These are phyloP conservation scores for Vannuccia rotundouncinata DNA, from an alignment of 2,888 invertebrate species.

Conservation along the genomic window DNA sequence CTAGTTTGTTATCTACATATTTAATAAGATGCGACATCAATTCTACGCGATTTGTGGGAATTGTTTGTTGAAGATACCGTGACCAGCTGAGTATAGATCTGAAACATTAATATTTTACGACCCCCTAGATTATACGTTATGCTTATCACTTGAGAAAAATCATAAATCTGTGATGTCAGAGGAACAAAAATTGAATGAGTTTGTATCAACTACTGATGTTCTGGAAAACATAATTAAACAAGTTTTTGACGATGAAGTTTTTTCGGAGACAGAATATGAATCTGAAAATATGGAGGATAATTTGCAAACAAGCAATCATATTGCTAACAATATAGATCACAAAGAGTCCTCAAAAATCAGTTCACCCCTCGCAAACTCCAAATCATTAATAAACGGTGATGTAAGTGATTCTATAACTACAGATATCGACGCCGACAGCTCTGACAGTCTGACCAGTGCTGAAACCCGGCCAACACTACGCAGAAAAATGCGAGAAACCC, in stretches of 20 bases:
- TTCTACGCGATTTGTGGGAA: neutral
- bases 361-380: no score
- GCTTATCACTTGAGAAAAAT: neutral
- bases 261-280: no score
- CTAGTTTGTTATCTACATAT: neutral
- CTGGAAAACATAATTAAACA: neutral
- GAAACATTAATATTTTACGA: neutral
- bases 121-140: neutral
- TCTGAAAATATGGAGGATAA: no score
- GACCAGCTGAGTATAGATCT: neutral
- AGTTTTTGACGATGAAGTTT: no score
- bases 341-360: no score
- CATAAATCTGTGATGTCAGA: neutral
- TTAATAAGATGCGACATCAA: neutral
- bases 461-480: neutral
- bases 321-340: no score
- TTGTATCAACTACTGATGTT: neutral
- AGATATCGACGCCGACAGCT: no score
- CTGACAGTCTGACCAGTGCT: no score
- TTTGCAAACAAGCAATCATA: no score
- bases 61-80: neutral
- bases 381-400: no score
- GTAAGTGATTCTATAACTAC: no score
- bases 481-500: neutral
- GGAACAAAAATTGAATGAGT: neutral